Conservation (phyloP, 2,888 invertebrate species). For the Atethmia centrago region DNA sequence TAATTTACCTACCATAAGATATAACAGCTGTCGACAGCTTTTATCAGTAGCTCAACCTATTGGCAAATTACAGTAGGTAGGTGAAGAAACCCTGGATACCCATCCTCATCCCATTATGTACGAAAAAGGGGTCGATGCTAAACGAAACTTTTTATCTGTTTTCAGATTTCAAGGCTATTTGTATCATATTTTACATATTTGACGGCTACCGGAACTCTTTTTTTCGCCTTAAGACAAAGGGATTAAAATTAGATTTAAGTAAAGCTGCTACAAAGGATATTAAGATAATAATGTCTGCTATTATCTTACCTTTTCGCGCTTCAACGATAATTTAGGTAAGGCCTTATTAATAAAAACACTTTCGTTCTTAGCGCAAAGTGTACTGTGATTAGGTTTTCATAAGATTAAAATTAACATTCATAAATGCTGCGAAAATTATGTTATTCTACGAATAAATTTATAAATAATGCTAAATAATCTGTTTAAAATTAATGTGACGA, state of each 20-base stretch:
- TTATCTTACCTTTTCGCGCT: conserved; percentile 4
- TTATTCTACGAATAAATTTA: no score
- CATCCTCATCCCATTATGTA: conserved; percentile 68
- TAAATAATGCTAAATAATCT: no score
- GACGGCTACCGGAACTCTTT: conserved; percentile 41
- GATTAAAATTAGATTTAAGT: conserved; percentile 47
- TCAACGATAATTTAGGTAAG: background rate
- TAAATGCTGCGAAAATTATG: no score
- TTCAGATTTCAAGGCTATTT: conserved; percentile 68
- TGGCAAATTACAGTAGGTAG: conserved; percentile 61
- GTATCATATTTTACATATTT: conserved; percentile 65
- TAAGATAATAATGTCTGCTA: conserved; percentile 22
- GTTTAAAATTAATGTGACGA: no score
- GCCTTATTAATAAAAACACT: background rate
- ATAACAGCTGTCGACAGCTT: conserved; percentile 49
- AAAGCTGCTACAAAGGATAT: conserved; percentile 8
- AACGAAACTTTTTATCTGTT: conserved; percentile 69
- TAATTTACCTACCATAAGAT: conserved; percentile 19
- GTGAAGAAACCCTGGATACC: conserved; percentile 60
- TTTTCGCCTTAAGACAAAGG: conserved; percentile 51
- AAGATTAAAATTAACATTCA: background rate
- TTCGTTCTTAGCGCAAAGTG: background rate
- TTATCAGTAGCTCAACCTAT: conserved; percentile 56
- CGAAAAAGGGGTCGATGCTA: conserved; percentile 67
- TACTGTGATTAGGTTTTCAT: background rate